Evolutionary conservation across 1,140 invertebrate species (phyloP), one percentile per base, ranked within the genome.

Genomic region (Sinella curviseta): DNA sequence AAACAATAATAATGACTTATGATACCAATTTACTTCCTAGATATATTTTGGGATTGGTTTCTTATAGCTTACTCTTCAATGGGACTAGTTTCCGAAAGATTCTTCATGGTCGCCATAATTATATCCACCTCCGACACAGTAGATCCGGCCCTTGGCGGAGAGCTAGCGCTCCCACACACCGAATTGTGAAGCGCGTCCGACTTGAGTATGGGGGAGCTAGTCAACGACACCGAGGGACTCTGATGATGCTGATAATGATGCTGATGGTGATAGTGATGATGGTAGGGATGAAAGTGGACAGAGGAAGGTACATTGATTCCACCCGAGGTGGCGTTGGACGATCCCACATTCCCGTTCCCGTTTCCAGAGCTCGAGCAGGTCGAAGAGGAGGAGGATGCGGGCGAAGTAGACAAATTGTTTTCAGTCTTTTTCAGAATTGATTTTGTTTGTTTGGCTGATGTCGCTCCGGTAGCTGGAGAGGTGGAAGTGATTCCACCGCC

Each of bases 21-120:
- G 33, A 36, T 3, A 55, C 36, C n/a, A 54, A 54, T 16, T 54
- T 54, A 54, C n/a, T 54, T 16, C n/a, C n/a, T n/a, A n/a, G n/a
- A n/a, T n/a, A n/a, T n/a, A n/a, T n/a, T n/a, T n/a, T n/a, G n/a
- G n/a, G n/a, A n/a, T n/a, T n/a, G n/a, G n/a, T n/a, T n/a, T n/a
- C n/a, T n/a, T n/a, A n/a, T n/a, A n/a, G 73, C 79, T 81, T 75
- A 83, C 82, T 83, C 82, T 77, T 83, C 82, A 76, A 83, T 83
- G 3, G 82, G 82, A 77, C 60, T 82, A 31, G 82, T 82, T 80
- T 82, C 80, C 26, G 82, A 82, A 36, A 83, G 73, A 76, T 83
- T 83, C 26, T 81, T 82, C 82, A 83, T 83, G n/a, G 82, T 83
- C 36, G 82, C 81, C 77, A 83, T 78, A 54, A 83, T 78, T 20